A percentile compares a stretch with the other conserved stretches of the same genome.
These are phyloP conservation scores for Xenopus laevis DNA, from an alignment of 2,113 vertebrate species.

Conservation along the genomic window DNA sequence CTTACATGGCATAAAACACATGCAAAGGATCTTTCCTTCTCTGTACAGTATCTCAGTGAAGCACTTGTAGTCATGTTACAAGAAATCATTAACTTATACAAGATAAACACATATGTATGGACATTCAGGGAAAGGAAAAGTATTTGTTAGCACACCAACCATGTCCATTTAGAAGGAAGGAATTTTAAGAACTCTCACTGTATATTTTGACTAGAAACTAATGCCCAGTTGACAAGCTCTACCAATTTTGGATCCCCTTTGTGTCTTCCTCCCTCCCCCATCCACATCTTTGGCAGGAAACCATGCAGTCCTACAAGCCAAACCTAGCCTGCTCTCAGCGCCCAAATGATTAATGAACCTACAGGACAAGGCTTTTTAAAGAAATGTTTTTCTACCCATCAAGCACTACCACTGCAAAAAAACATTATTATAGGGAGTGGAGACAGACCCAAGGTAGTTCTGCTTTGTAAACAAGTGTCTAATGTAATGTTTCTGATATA, in stretches of 20 bases:
- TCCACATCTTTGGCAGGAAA: conserved; percentile 44
- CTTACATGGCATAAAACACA: background rate
- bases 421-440: conserved; percentile 43
- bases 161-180: conserved; percentile 43
- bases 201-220: conserved; percentile 45
- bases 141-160: conserved; percentile 18
- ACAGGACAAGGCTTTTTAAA: conserved; percentile 42
- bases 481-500: conserved; percentile 39
- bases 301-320: conserved; percentile 40
- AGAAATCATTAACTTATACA: conserved; percentile 32
- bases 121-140: conserved; percentile 11
- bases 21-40: background rate
- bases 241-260: conserved; percentile 44
- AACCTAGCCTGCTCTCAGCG: conserved; percentile 42
- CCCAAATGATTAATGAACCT: conserved; percentile 46
- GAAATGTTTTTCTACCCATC: conserved; percentile 45
- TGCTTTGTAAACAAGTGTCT: conserved; percentile 43
- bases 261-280: conserved; percentile 24
- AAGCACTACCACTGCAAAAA: conserved; percentile 45
- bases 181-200: conserved; percentile 45
- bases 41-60: background rate
- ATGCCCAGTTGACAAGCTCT: conserved; percentile 45
- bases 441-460: conserved; percentile 40
- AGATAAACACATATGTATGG: conserved; percentile 27
- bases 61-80: background rate